Evolutionary conservation across 2,888 invertebrate species (phyloP).

Genomic region (Phortica magna): DNA sequence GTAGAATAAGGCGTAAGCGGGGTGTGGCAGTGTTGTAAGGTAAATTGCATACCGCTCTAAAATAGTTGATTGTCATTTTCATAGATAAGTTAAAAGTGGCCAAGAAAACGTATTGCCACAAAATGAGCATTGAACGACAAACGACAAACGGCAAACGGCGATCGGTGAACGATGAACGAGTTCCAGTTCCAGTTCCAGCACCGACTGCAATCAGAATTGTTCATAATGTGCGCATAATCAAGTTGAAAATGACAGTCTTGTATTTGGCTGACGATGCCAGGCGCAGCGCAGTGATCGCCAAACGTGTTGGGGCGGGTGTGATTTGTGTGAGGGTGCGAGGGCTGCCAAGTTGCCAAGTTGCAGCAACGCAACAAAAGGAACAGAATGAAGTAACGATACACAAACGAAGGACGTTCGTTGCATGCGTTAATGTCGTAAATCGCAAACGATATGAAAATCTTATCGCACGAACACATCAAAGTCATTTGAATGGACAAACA

Average conservation of each 20-base stretch:
- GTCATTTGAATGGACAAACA: slow-evolving; percentile 21
- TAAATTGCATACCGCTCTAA: slow-evolving; percentile 38
- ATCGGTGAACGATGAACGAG: slow-evolving; percentile 1
- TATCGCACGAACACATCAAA: slow-evolving; percentile 61
- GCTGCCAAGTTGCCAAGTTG: too few relatives aligned
- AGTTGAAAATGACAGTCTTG: slow-evolving; percentile 3
- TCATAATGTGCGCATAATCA: slow-evolving; percentile 27
- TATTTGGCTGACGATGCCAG: background rate
- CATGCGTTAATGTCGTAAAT: slow-evolving; percentile 16
- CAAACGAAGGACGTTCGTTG: background rate
- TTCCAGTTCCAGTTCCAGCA: background rate
- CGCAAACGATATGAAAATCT: slow-evolving; percentile 65
- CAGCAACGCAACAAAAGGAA: too few relatives aligned
- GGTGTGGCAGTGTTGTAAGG: too few relatives aligned
- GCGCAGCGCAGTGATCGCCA: background rate
- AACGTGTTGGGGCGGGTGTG: background rate
- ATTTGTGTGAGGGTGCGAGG: background rate
- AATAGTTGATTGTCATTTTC: slow-evolving; percentile 71
- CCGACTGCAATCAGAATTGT: slow-evolving; percentile 7
- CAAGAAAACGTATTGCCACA: background rate
- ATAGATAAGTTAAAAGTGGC: slow-evolving; percentile 66
- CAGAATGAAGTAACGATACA: background rate
- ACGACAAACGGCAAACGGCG: background rate
- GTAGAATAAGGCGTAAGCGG: too few relatives aligned
- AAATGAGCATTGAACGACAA: background rate